phyloP scores from a whole-genome alignment of 2,888 invertebrate genomes.

The Plemyria rubiginata region DNA sequence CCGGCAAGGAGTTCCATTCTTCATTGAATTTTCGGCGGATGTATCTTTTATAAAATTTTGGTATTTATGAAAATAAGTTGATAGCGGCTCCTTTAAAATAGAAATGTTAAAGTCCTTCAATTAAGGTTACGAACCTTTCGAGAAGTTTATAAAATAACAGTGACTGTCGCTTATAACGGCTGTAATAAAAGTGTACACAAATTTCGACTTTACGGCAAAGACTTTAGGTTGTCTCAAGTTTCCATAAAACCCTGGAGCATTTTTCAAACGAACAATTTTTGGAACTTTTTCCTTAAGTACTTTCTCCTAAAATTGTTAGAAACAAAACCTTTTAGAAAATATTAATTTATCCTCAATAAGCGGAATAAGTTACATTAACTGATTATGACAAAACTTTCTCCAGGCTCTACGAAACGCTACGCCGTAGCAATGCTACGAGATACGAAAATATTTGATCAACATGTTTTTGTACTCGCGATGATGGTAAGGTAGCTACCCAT shows the following conservation, averaged over 20 bases:
- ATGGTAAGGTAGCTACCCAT: neutral
- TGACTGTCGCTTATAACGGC: neutral
- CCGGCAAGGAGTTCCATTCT: too few species aligned
- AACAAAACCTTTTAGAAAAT: neutral
- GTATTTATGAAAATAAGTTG: neutral
- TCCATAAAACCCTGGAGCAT: neutral
- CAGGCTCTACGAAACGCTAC: slow-evolving; percentile 15
- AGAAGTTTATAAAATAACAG: neutral
- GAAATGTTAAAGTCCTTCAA: neutral
- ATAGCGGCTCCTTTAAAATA: neutral
- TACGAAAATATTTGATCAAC: neutral
- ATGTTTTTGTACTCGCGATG: slow-evolving; percentile 1
- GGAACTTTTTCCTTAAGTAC: neutral
- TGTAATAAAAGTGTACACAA: neutral
- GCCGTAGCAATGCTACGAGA: slow-evolving; percentile 27
- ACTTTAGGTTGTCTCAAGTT: neutral
- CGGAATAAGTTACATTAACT: neutral
- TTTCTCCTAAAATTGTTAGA: neutral
- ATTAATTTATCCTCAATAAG: neutral
- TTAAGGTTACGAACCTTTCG: neutral
- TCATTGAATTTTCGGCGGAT: neutral
- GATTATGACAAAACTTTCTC: slow-evolving; percentile 8
- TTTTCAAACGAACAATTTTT: neutral
- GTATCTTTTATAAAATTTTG: neutral
- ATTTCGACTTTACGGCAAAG: neutral